These are phyloP conservation scores for Pyxicephalus adspersus DNA, from an alignment of 2,113 vertebrate species.

Conservation along the genomic window DNA sequence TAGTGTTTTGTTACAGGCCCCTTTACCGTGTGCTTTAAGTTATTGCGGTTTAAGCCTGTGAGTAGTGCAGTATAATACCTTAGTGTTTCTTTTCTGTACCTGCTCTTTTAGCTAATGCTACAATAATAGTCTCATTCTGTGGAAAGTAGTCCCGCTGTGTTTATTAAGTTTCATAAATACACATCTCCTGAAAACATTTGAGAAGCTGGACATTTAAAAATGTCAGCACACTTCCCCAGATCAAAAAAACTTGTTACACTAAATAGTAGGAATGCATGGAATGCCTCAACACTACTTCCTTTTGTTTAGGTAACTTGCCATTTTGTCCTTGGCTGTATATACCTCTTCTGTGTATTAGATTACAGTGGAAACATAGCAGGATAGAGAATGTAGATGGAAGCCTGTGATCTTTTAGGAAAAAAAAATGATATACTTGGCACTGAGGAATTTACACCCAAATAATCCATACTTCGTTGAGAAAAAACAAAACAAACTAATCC, in stretches of 20 bases:
- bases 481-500: conserved; percentile 56
- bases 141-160: neutral
- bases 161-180: conserved; percentile 11
- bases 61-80: conserved; percentile 7
- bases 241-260: conserved; percentile 32
- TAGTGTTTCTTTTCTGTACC: conserved; percentile 24
- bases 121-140: conserved; percentile 5
- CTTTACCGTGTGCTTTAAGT: conserved; percentile 19
- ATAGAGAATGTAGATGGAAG: conserved; percentile 36
- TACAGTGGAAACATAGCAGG: conserved; percentile 19
- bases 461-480: conserved; percentile 59
- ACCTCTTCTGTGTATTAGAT: conserved; percentile 45
- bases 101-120: conserved; percentile 7
- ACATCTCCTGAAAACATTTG: neutral
- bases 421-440: conserved; percentile 60
- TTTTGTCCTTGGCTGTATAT: conserved; percentile 55
- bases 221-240: conserved; percentile 27
- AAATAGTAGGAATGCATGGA: conserved; percentile 46
- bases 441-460: conserved; percentile 45
- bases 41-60: conserved; percentile 30
- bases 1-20: neutral
- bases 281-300: conserved; percentile 49
- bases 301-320: conserved; percentile 57
- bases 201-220: conserved; percentile 45
- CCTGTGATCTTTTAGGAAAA: conserved; percentile 53